These are phyloP conservation scores for Protonemura montana DNA, from an alignment of 2,888 invertebrate genomes.

Conservation along the genomic window DNA sequence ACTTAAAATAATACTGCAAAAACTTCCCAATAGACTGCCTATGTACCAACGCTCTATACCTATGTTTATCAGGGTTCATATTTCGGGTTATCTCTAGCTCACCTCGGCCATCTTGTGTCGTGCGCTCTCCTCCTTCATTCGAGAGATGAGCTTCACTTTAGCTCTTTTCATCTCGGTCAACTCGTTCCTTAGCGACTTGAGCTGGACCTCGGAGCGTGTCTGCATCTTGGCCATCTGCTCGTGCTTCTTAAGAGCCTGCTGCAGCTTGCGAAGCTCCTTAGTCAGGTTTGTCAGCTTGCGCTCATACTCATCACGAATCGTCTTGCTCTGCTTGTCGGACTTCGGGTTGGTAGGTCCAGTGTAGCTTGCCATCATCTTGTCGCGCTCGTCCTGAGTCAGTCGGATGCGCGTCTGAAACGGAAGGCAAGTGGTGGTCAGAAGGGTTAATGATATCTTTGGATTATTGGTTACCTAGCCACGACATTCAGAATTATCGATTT, in stretches of 20 bases:
- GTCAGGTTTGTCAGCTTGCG: slow-evolving; percentile 83
- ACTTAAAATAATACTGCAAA: too few relatives aligned
- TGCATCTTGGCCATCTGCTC: slow-evolving; percentile 83
- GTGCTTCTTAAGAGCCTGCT: slow-evolving; percentile 89
- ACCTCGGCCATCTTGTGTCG: slow-evolving; percentile 70
- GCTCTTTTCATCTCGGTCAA: slow-evolving; percentile 82
- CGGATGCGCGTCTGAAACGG: slow-evolving; percentile 68
- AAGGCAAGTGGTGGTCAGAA: neutral
- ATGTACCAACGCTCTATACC: too few relatives aligned
- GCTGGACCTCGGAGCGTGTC: slow-evolving; percentile 76
- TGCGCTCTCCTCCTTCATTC: slow-evolving; percentile 90
- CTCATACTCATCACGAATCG: slow-evolving; percentile 90
- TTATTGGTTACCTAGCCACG: too few relatives aligned
- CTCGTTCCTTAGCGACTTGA: slow-evolving; percentile 76
- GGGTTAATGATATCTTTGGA: too few relatives aligned
- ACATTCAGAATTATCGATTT: too few relatives aligned
- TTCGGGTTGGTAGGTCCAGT: neutral
- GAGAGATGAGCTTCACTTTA: slow-evolving; percentile 87
- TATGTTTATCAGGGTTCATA: too few relatives aligned
- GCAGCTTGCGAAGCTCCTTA: slow-evolving; percentile 82
- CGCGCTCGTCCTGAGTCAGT: slow-evolving; percentile 89
- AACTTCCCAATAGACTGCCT: too few relatives aligned
- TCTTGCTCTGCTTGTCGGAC: slow-evolving; percentile 53
- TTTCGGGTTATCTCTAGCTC: too few relatives aligned
- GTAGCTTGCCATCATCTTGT: slow-evolving; percentile 75